Base-by-base conservation (phyloP, 2,113 vertebrate species). In the Spea multiplicata region DNA sequence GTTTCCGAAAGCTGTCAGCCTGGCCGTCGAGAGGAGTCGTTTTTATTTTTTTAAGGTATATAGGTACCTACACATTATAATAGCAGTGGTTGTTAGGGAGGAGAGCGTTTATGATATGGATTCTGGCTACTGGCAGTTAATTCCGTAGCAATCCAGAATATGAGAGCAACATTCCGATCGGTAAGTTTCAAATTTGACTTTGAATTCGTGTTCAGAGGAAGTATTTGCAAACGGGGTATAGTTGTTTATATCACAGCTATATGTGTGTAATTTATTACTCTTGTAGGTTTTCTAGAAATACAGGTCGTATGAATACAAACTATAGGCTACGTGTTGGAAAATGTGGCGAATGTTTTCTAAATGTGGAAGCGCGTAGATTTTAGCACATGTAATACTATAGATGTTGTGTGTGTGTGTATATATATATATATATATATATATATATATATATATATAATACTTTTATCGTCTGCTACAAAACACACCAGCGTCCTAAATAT, bases 141-240 rank as follows among this genome's bases (percentile, higher is more conserved):
- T 14, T 14, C 45, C 45, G 14, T 74, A 59, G 6, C 48, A 50
- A 44, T 44, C 47, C 17, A 55, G 57, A 45, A 17, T 57, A 71
- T 71, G 68, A 71, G 55, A 7, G 14, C 47, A 16, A 44, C 7
- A 6, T 48, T 66, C 47, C 53, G 14, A 65, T 8, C 30, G 68
- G 76, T 78, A 45, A 78, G 76, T 52, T 10, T 30, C 4, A 73
- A 73, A 10, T 73, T 73, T 74, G 57, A 3, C 44, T 62, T 62
- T 68, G n/a, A 57, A 65, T 6, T 10, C 73, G 64, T 16, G 45
- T 62, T 46, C 30, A 30, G 71, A 4, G 71, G 7, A 16, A 30
- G 8, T 30, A 74, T 16, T 30, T 46, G n/a, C n/a, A n/a, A n/a
- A n/a, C n/a, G 71, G 70, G 46, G 69, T 30, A 30, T 30, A 30